Percentiles rank a stretch among this genome's conserved stretches.
Conservation (phyloP, 1,140 invertebrate species). For the Cydia splendana region DNA sequence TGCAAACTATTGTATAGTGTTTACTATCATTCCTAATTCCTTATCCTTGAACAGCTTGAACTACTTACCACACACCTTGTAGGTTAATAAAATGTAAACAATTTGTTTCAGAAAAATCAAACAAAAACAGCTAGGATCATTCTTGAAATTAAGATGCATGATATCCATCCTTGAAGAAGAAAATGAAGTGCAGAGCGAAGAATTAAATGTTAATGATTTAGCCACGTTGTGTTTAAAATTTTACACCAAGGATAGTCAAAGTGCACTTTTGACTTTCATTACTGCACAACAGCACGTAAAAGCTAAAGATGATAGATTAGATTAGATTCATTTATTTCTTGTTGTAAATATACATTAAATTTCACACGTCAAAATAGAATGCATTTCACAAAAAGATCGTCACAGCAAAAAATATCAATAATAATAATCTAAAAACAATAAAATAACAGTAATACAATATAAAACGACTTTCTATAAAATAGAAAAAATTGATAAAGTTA, state of each 20-base stretch:
- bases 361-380: too few species aligned
- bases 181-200: background rate
- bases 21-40: too few species aligned
- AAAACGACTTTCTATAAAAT: too few species aligned
- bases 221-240: background rate
- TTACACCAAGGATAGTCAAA: background rate
- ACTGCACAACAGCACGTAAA: background rate
- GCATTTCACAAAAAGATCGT: too few species aligned
- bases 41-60: too few species aligned
- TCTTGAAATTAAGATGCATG: slow-evolving; percentile 5
- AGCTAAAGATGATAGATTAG: background rate
- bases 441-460: too few species aligned
- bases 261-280: background rate
- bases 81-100: background rate
- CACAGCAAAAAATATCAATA: too few species aligned
- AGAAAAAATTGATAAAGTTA: background rate
- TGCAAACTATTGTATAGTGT: too few species aligned
- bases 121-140: background rate
- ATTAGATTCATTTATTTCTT: too few species aligned
- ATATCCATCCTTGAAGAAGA: background rate
- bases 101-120: background rate
- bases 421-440: too few species aligned
- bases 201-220: background rate
- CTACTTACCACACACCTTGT: background rate
- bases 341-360: too few species aligned